Evolutionary conservation across 2,888 invertebrate genomes (phyloP).

Genomic region (Beris morrisii): DNA sequence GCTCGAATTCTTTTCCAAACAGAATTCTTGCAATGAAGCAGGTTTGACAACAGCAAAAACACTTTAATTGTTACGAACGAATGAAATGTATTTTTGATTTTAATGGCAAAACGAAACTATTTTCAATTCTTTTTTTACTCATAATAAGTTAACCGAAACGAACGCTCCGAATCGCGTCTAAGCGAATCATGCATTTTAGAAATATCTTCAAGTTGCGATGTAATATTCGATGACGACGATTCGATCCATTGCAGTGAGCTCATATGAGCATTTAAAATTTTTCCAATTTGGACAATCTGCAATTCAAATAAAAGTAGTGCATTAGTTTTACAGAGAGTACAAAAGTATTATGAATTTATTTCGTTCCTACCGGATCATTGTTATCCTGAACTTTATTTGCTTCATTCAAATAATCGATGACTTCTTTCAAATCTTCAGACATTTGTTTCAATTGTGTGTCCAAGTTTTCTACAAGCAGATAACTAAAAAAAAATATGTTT

Average conservation of each 20-base stretch:
- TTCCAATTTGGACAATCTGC: slow-evolving; percentile 87
- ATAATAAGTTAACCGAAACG: slow-evolving; percentile 65
- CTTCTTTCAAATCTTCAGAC: slow-evolving; percentile 93
- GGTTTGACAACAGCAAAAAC: no score
- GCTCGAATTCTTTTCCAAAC: no score
- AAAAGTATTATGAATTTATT: slow-evolving; percentile 23
- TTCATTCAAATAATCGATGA: slow-evolving; percentile 91
- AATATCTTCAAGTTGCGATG: slow-evolving; percentile 78
- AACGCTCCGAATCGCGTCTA: slow-evolving; percentile 72
- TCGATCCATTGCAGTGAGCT: slow-evolving; percentile 95
- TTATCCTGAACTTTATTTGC: slow-evolving; percentile 80
- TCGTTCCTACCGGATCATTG: slow-evolving; percentile 77
- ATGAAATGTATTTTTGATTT: no score
- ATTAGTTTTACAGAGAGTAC: not conserved
- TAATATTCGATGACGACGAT: slow-evolving; percentile 75
- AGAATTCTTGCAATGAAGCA: no score
- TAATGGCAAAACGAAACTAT: not conserved
- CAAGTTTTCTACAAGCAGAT: slow-evolving; percentile 84
- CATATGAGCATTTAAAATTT: slow-evolving; percentile 94
- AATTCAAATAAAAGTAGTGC: slow-evolving; percentile 46
- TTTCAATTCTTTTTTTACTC: slow-evolving; percentile 15
- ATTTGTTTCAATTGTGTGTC: slow-evolving; percentile 92
- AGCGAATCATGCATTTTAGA: slow-evolving; percentile 77
- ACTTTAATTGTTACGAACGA: no score
- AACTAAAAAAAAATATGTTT: slow-evolving; percentile 58